Evolutionary conservation across 2,113 vertebrate species (phyloP).

Genomic region (Formicarius rufipectus): DNA sequence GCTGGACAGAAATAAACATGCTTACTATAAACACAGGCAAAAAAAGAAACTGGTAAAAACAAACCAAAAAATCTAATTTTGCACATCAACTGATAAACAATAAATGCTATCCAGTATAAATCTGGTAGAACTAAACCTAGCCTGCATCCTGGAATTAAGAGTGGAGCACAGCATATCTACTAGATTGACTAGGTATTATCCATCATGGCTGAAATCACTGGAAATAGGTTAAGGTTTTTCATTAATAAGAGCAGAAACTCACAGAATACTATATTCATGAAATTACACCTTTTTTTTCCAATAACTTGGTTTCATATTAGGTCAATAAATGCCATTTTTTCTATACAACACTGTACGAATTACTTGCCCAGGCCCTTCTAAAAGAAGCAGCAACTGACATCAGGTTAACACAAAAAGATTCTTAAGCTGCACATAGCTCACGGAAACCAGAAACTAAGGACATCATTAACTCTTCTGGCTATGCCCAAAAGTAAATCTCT

Average conservation of each 20-base stretch:
- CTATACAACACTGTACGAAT: not conserved
- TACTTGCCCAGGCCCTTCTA: not conserved
- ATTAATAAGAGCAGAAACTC: not conserved
- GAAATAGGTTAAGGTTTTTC: not conserved
- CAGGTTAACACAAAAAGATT: not conserved
- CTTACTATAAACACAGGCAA: not conserved
- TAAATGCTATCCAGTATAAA: not conserved
- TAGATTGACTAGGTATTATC: not conserved
- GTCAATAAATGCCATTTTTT: not conserved
- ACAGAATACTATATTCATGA: not conserved
- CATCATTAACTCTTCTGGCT: not conserved
- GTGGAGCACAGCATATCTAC: not conserved
- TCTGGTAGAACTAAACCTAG: not conserved
- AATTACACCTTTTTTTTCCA: not conserved
- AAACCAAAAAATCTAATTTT: not conserved
- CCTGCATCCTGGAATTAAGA: not conserved
- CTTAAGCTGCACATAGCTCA: not conserved
- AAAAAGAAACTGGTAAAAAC: not conserved
- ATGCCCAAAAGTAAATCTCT: not conserved
- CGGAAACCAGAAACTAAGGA: not conserved
- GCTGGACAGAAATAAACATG: not conserved
- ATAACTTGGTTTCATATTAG: not conserved
- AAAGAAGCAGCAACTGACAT: not conserved
- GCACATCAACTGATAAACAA: not conserved
- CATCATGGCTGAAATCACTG: not conserved